A percentile compares a stretch with the other conserved stretches of the same genome.
These are phyloP conservation scores for Mechanitis messenoides DNA, from an alignment of 2,888 invertebrate species.

Conservation along the genomic window DNA sequence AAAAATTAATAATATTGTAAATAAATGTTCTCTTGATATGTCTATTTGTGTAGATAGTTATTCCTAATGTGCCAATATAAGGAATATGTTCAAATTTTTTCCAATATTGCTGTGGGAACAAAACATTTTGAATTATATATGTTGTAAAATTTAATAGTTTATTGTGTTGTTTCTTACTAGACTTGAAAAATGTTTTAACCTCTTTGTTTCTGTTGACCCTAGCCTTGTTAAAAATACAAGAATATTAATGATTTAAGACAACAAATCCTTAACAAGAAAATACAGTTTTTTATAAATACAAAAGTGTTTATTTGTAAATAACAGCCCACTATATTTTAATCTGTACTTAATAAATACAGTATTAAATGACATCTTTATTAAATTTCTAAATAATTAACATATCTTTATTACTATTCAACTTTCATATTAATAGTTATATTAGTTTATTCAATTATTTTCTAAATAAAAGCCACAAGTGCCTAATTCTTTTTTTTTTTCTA, in stretches of 20 bases:
- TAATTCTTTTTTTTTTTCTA: too few species aligned
- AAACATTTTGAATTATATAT: slow-evolving; percentile 34
- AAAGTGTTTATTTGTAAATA: not conserved
- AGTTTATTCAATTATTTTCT: too few species aligned
- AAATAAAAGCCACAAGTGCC: too few species aligned
- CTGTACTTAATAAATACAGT: not conserved
- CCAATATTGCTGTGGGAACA: slow-evolving; percentile 30
- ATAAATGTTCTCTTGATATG: slow-evolving; percentile 29
- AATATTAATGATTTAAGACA: slow-evolving; percentile 4
- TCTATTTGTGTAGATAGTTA: slow-evolving; percentile 22
- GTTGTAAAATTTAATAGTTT: slow-evolving; percentile 46
- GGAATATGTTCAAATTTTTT: slow-evolving; percentile 23
- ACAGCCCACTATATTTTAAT: not conserved
- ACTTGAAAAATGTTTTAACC: slow-evolving; percentile 13
- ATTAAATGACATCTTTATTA: not conserved
- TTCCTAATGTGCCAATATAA: slow-evolving; percentile 40
- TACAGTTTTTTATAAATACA: not conserved
- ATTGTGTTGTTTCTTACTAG: slow-evolving; percentile 36
- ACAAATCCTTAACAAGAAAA: not conserved
- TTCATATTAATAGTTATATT: too few species aligned
- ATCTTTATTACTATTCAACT: too few species aligned
- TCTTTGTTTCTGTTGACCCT: slow-evolving; percentile 12
- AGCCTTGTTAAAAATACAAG: not conserved
- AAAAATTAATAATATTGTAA: slow-evolving; percentile 23
- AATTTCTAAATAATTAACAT: too few species aligned